phyloP scores from a whole-genome alignment of 2,113 vertebrate species.

The Bufo gargarizans region DNA sequence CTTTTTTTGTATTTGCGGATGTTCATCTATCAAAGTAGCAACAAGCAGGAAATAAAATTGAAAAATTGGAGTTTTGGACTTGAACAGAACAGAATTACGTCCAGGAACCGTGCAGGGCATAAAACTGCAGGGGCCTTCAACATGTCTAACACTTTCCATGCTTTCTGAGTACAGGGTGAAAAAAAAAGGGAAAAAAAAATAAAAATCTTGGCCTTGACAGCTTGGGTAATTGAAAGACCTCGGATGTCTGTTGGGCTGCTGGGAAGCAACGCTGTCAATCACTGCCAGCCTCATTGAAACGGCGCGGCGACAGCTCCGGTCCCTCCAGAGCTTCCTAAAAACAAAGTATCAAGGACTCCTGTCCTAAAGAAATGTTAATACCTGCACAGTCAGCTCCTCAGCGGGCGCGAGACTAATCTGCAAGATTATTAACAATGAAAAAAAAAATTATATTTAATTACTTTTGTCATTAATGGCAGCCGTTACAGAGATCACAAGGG shows the following conservation, averaged over 20 bases:
- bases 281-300: slow-evolving; percentile 15
- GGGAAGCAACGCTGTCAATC: slow-evolving; percentile 34
- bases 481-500: background rate
- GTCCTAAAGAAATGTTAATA: background rate
- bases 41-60: background rate
- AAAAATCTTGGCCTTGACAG: background rate
- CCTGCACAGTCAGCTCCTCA: background rate
- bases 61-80: background rate
- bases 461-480: background rate
- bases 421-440: background rate
- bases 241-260: slow-evolving; percentile 33
- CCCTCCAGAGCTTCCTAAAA: background rate
- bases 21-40: background rate
- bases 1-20: too few species aligned
- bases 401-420: background rate
- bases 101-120: background rate
- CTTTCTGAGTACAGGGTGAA: background rate
- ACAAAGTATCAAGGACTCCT: slow-evolving; percentile 24
- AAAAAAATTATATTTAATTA: background rate
- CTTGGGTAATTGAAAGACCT: slow-evolving; percentile 39
- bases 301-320: background rate
- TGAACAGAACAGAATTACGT: background rate
- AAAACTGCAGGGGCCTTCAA: slow-evolving; percentile 33
- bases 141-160: background rate
- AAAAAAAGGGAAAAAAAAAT: background rate